phyloP scores from a whole-genome alignment of 2,797 vertebrate species.

The Lacerta bilineata region DNA sequence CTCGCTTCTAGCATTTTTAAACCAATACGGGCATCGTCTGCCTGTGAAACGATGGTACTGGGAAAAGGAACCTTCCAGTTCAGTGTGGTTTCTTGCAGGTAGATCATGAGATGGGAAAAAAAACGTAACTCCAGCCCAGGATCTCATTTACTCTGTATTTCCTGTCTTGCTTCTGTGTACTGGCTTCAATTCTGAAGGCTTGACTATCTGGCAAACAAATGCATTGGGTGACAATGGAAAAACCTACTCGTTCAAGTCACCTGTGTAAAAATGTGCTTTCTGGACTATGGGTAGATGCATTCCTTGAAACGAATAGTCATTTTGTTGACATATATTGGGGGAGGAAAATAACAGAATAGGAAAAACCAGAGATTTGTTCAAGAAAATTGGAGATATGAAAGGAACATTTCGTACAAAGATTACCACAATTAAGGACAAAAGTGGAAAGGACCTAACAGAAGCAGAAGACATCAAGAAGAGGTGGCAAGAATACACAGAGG shows the following conservation, averaged over 20 bases:
- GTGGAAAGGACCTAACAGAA: no score
- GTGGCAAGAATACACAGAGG: no score
- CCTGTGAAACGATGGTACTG: neutral
- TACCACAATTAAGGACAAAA: no score
- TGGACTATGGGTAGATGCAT: neutral
- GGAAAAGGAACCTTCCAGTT: neutral
- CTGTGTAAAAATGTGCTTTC: neutral
- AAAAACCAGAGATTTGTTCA: no score
- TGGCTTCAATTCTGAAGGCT: neutral
- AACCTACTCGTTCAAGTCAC: neutral
- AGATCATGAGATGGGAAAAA: neutral
- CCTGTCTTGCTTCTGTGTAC: neutral
- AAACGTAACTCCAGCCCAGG: neutral
- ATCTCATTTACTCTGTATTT: neutral
- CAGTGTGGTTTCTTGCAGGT: neutral
- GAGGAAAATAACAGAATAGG: no score
- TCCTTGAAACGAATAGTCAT: neutral
- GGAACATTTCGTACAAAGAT: no score
- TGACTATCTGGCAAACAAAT: neutral
- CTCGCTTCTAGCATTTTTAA: neutral
- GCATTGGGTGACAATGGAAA: no score
- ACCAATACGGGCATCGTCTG: neutral
- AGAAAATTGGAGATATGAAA: no score
- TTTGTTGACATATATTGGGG: neutral
- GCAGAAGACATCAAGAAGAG: no score